Conservation (phyloP, 2,888 invertebrate genomes). For the Agrypnus murinus region DNA sequence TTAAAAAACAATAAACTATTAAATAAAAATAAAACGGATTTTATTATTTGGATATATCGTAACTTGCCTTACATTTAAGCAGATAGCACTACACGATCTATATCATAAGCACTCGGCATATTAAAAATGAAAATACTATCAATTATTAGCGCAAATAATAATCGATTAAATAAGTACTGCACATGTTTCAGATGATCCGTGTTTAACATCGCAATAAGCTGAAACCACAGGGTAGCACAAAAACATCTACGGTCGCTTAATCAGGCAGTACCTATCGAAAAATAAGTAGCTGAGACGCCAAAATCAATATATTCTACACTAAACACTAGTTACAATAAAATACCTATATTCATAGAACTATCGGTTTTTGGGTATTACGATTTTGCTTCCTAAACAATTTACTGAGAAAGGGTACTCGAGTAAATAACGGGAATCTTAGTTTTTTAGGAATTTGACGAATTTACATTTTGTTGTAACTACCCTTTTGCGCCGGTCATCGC, state of each 20-base stretch:
- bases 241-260: slow-evolving; percentile 30
- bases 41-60: too few species aligned
- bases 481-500: slow-evolving; percentile 65
- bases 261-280: slow-evolving; percentile 42
- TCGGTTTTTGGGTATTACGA: neutral
- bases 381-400: slow-evolving; percentile 23
- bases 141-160: slow-evolving; percentile 14
- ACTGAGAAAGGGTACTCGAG: neutral
- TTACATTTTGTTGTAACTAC: slow-evolving; percentile 44
- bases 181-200: neutral
- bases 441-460: slow-evolving; percentile 36
- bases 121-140: slow-evolving; percentile 18
- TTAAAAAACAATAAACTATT: too few species aligned
- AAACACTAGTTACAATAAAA: slow-evolving; percentile 9
- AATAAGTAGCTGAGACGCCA: slow-evolving; percentile 46
- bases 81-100: neutral
- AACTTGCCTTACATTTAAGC: too few species aligned
- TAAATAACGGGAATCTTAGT: slow-evolving; percentile 30
- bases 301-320: slow-evolving; percentile 47
- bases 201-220: slow-evolving; percentile 10
- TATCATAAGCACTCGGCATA: slow-evolving; percentile 18
- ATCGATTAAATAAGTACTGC: slow-evolving; percentile 1
- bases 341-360: slow-evolving; percentile 12
- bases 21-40: too few species aligned
- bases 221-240: slow-evolving; percentile 18